Base-by-base conservation (phyloP, 1,140 invertebrate genomes). In the Harpegnathos saltator region DNA sequence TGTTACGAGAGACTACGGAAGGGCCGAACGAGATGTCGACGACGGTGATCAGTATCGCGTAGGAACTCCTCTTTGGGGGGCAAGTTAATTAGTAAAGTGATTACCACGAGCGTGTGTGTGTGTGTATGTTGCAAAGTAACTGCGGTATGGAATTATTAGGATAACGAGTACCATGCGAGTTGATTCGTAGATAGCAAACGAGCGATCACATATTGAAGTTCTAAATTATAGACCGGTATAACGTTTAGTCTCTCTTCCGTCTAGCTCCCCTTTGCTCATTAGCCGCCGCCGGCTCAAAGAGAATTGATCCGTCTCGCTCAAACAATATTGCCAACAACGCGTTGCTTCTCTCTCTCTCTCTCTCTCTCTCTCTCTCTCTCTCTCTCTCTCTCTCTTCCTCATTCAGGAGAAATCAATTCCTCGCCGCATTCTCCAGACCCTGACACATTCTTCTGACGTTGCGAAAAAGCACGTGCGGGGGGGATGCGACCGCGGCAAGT, bases 1-100 rank as follows among this genome's bases (percentile, higher is more conserved):
- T 69, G 52, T 69, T 69, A 69, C 22, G 52, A 14, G 19, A 65
- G 22, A n/a, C 44, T 65, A 52, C 38, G 11, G 38, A 44, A 44
- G 38, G 7, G 38, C 38, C 38, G 11, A 0, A 78, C 38, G 63
- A 68, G 33, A 69, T 22, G 48, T 38, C 22, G 22, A 22, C 22
- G 22, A 22, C 63, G 66, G 50, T 78, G 63, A 78, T 78, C 63
- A 69, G 75, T 69, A 78, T 77, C 61, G 52, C 52, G 22, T 69
- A 69, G 29, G 52, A n/a, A 12, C 15, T 44, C 33, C 52, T 69
- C 75, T 78, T 69, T 58, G 11, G 63, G 68, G 17, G 22, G 3
- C 22, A 50, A 56, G 22, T 54, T 78, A 78, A 78, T 78, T 68
- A 78, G 29, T 56, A 54, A 56, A 68, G 66, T 78, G 74, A 56